These are phyloP conservation scores for Leucoma salicis DNA, from an alignment of 2,888 invertebrate genomes.

Conservation along the genomic window DNA sequence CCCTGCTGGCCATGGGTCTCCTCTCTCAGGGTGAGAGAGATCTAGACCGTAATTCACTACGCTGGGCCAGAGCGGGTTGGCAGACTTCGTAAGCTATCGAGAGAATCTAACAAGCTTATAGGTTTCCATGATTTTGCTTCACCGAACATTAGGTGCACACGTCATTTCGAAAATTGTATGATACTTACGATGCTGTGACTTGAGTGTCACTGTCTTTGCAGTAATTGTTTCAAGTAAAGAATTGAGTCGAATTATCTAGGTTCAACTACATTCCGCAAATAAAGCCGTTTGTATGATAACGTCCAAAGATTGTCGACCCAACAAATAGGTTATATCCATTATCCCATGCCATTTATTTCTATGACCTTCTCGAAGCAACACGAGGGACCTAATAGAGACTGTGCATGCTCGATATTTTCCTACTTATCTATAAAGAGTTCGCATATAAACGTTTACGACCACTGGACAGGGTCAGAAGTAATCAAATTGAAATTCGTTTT, in stretches of 20 bases:
- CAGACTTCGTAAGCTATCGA: no score
- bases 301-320: constrained; percentile 31
- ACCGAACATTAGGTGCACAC: no score
- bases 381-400: constrained; percentile 19
- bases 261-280: constrained; percentile 42
- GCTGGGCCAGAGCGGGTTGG: no score
- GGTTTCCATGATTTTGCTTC: no score
- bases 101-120: no score
- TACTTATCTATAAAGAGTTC: constrained; percentile 21
- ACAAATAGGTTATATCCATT: constrained; percentile 41
- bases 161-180: no score
- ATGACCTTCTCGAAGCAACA: constrained; percentile 35
- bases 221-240: no score
- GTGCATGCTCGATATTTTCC: constrained; percentile 22
- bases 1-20: no score
- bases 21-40: no score
- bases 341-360: constrained; percentile 39
- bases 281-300: constrained; percentile 45
- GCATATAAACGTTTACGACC: constrained; percentile 44
- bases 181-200: no score
- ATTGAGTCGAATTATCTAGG: constrained; percentile 20
- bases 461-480: constrained; percentile 45
- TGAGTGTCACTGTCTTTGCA: no score
- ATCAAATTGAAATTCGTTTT: constrained; percentile 63
- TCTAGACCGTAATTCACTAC: no score